Conservation (phyloP, 2,797 vertebrate genomes). For the Gallinago stenura region DNA sequence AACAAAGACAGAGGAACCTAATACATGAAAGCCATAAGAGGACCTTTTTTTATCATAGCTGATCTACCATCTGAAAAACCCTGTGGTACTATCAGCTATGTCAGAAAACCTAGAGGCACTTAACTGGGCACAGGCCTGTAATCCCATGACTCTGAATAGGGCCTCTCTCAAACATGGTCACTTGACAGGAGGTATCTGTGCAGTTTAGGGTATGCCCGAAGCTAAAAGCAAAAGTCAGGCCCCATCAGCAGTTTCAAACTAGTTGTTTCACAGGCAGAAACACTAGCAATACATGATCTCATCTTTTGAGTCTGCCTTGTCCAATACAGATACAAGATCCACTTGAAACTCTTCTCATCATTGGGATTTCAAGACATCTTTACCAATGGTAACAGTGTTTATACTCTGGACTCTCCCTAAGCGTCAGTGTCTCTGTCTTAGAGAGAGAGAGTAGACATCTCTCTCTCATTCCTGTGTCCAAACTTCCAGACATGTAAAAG, state of each 20-base stretch:
- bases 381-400: not conserved
- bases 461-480: not conserved
- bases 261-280: not conserved
- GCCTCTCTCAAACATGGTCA: conserved; percentile 19
- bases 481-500: not conserved
- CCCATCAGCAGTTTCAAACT: not conserved
- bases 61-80: not conserved
- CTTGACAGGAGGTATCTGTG: conserved; percentile 4
- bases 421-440: too few relatives aligned
- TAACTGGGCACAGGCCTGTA: not conserved
- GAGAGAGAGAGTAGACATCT: not conserved
- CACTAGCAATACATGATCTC: not conserved
- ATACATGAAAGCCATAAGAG: not conserved
- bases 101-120: not conserved
- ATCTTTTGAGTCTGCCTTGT: not conserved
- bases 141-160: conserved; percentile 25
- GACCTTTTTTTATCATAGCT: not conserved
- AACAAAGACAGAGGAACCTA: not conserved
- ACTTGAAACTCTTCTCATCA: not conserved
- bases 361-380: not conserved
- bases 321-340: not conserved
- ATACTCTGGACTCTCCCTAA: not conserved
- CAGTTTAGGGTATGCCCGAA: not conserved
- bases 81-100: not conserved
- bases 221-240: not conserved